These are phyloP conservation scores for Hemibagrus guttatus DNA, from an alignment of 2,797 vertebrate genomes.

Conservation along the genomic window DNA sequence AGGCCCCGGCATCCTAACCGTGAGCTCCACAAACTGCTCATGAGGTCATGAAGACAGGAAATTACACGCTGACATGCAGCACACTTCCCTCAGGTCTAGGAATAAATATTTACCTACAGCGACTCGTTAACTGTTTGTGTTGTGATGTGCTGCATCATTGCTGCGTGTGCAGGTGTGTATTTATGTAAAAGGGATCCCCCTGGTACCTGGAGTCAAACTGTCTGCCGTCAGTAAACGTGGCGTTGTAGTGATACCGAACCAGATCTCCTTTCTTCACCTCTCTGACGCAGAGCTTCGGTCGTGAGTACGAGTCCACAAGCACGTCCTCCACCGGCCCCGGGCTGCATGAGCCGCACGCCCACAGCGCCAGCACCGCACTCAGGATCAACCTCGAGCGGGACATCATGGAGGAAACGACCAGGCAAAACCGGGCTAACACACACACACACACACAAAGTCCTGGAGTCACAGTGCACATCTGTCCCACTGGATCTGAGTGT, in stretches of 20 bases:
- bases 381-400: constrained; percentile 48
- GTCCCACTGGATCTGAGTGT: neutral
- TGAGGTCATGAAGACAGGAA: neutral
- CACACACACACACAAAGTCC: neutral
- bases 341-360: constrained; percentile 72
- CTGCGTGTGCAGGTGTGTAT: neutral
- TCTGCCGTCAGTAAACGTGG: constrained; percentile 87
- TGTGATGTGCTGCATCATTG: too few relatives aligned
- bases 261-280: constrained; percentile 87
- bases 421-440: neutral
- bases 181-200: neutral
- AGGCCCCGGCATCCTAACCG: neutral
- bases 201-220: constrained; percentile 92
- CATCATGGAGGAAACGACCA: constrained; percentile 67
- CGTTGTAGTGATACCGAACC: constrained; percentile 95
- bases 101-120: neutral
- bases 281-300: constrained; percentile 81
- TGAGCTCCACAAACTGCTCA: neutral
- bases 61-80: neutral
- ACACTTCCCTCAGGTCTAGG: neutral
- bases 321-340: constrained; percentile 89
- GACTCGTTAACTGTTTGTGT: too few relatives aligned
- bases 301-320: constrained; percentile 84
- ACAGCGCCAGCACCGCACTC: constrained; percentile 59
- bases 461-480: neutral